phyloP scores from a whole-genome alignment of 2,797 vertebrate genomes.

The Sphenopsis melanotis region DNA sequence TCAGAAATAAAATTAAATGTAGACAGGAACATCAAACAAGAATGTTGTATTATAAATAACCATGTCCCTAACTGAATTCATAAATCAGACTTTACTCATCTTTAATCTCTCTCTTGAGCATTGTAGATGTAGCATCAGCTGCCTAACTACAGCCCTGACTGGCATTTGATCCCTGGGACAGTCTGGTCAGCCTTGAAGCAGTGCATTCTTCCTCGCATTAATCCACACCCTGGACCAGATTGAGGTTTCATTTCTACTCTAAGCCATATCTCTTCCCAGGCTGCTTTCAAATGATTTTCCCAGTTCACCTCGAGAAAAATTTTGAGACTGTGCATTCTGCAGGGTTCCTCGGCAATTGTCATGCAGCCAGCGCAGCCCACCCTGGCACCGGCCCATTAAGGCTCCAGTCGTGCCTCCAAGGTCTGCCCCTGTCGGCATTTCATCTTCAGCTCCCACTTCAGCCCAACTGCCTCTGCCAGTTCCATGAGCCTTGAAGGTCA shows the following conservation, averaged over 20 bases:
- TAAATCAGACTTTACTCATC: conserved; percentile 51
- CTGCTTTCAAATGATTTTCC: not conserved
- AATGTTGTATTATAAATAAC: conserved; percentile 51
- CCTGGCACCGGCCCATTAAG: not conserved
- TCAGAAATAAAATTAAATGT: conserved; percentile 61
- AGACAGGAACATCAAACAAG: conserved; percentile 52
- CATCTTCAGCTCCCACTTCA: not conserved
- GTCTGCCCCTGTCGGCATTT: not conserved
- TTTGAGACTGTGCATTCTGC: not conserved
- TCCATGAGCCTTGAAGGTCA: conserved; percentile 17
- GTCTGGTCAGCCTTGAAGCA: not conserved
- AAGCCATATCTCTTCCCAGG: not conserved
- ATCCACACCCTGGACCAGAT: not conserved
- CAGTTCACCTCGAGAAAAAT: not conserved
- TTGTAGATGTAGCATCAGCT: not conserved
- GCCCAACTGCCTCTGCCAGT: not conserved
- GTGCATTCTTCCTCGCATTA: not conserved
- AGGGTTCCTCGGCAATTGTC: accelerated
- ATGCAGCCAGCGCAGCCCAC: not conserved
- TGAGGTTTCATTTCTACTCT: not conserved
- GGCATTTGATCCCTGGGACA: conserved; percentile 24
- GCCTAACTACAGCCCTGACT: not conserved
- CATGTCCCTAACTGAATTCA: conserved; percentile 25
- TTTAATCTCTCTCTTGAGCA: conserved; percentile 53
- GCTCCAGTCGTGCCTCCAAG: not conserved